phyloP scores from a whole-genome alignment of 2,888 invertebrate species.

The Drosophila yooni region DNA sequence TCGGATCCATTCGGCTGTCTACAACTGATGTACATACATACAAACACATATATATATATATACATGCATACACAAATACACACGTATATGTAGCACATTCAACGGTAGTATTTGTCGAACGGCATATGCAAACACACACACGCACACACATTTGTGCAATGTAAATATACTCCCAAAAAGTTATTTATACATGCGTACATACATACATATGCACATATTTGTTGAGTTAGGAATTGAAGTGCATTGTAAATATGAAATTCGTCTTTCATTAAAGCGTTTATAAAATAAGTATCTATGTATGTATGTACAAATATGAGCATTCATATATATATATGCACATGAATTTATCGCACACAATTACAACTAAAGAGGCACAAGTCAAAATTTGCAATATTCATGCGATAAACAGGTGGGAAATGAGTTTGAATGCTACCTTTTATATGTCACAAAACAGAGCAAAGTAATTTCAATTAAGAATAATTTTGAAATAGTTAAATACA shows the following conservation, averaged over 20 bases:
- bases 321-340: background rate
- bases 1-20: background rate
- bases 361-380: background rate
- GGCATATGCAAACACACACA: conserved; percentile 43
- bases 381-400: background rate
- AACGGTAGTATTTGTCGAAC: conserved; percentile 56
- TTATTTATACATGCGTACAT: conserved; percentile 71
- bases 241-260: conserved; percentile 81
- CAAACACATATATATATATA: too few species aligned
- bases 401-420: background rate
- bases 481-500: background rate
- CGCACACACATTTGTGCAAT: conserved; percentile 58
- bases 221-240: conserved; percentile 83
- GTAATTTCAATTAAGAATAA: background rate
- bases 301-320: conserved; percentile 1
- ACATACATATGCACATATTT: conserved; percentile 61
- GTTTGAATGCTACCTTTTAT: background rate
- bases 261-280: conserved; percentile 65
- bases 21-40: conserved; percentile 6
- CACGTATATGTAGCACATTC: conserved; percentile 21
- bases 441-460: background rate
- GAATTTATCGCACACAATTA: background rate
- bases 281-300: background rate
- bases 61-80: background rate
- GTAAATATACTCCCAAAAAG: conserved; percentile 68